Conservation (phyloP, 2,113 vertebrate species). For the Lipophrys pholis region DNA sequence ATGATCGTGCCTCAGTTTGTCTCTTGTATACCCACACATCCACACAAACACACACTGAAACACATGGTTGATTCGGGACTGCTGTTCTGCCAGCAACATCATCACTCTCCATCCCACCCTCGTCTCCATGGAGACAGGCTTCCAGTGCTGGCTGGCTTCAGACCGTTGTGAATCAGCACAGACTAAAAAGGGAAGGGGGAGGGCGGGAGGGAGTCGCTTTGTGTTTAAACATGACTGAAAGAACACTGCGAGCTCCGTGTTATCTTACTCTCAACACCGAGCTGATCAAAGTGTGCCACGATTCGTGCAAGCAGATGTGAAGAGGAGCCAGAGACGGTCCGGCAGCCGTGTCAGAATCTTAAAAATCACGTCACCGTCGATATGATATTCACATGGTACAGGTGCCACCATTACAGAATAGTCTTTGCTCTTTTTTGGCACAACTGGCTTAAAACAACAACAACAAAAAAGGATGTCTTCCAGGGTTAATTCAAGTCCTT, state of each 20-base stretch:
- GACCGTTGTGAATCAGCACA: conserved; percentile 81
- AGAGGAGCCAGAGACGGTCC: conserved; percentile 1
- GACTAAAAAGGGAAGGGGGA: conserved; percentile 53
- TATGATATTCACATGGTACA: neutral
- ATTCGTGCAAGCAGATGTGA: conserved; percentile 9
- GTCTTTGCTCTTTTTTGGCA: no score
- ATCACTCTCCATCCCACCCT: conserved; percentile 78
- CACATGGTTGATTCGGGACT: conserved; percentile 67
- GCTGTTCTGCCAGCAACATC: conserved; percentile 79
- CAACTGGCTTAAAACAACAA: no score
- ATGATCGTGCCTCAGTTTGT: conserved; percentile 43
- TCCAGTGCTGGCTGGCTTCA: conserved; percentile 74
- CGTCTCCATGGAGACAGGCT: conserved; percentile 83
- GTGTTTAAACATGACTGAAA: conserved; percentile 72
- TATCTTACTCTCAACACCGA: conserved; percentile 23
- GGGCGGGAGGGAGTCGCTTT: conserved; percentile 50
- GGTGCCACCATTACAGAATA: neutral
- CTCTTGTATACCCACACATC: conserved; percentile 42
- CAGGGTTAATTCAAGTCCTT: no score
- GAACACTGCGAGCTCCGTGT: conserved; percentile 51
- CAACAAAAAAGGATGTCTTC: no score
- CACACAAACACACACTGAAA: conserved; percentile 53
- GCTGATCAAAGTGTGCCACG: conserved; percentile 42
- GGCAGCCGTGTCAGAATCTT: no score
- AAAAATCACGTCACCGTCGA: neutral